Evolutionary conservation across 2,888 invertebrate species (phyloP).

Genomic region (Caenorhabditis sp.): DNA sequence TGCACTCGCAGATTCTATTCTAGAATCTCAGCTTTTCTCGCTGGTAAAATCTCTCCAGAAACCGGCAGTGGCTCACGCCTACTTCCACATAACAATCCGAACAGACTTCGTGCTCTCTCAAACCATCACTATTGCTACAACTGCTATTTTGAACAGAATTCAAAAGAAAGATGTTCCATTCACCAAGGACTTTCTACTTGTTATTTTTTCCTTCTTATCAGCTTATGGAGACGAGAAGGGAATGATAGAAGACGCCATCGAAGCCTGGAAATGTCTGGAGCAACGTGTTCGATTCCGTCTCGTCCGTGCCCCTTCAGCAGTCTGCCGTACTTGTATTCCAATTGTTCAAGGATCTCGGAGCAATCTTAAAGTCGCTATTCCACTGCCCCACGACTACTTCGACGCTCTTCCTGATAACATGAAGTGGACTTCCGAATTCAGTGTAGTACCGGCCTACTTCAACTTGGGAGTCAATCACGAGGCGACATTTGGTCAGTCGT

Average conservation of each 20-base stretch:
- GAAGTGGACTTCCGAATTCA: slow-evolving; percentile 56
- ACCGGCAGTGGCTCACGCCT: slow-evolving; percentile 69
- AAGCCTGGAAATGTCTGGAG: slow-evolving; percentile 71
- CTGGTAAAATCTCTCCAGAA: slow-evolving; percentile 70
- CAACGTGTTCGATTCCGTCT: slow-evolving; percentile 75
- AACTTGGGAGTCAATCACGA: slow-evolving; percentile 79
- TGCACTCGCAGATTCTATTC: slow-evolving; percentile 72
- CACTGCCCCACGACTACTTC: slow-evolving; percentile 72
- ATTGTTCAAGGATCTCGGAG: slow-evolving; percentile 74
- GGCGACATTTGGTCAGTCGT: slow-evolving; percentile 78
- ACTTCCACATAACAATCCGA: slow-evolving; percentile 77
- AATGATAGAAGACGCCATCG: slow-evolving; percentile 80
- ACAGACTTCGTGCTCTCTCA: slow-evolving; percentile 78
- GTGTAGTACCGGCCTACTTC: slow-evolving; percentile 63
- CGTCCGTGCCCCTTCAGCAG: slow-evolving; percentile 73
- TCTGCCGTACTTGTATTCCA: slow-evolving; percentile 79
- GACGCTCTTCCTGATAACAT: slow-evolving; percentile 72
- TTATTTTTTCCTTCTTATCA: slow-evolving; percentile 80
- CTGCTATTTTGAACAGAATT: slow-evolving; percentile 75
- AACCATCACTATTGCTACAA: slow-evolving; percentile 78
- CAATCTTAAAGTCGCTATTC: slow-evolving; percentile 72
- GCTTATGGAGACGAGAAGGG: slow-evolving; percentile 81
- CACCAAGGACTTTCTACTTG: slow-evolving; percentile 67
- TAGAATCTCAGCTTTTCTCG: slow-evolving; percentile 77
- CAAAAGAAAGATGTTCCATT: slow-evolving; percentile 59